Evolutionary conservation across 2,113 vertebrate genomes (phyloP).

Genomic region (Camelus bactrianus): DNA sequence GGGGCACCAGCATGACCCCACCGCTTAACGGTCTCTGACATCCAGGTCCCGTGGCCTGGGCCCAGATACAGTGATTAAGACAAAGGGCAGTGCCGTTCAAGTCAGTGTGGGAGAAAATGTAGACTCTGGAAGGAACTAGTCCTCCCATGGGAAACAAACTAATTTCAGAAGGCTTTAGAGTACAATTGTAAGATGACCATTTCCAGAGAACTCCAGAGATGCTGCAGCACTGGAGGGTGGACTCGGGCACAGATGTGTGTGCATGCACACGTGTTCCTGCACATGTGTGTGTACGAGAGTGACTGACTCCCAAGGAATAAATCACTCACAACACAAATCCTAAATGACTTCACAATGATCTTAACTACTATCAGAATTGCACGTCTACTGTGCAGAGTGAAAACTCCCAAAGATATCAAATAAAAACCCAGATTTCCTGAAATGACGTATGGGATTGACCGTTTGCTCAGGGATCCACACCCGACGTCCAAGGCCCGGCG

Average conservation of each 20-base stretch:
- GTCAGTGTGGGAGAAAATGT: neutral
- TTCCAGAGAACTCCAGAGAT: neutral
- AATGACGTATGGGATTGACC: neutral
- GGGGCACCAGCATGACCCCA: neutral
- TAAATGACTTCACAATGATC: neutral
- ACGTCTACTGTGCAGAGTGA: neutral
- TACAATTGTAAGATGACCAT: neutral
- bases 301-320: neutral
- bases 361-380: neutral
- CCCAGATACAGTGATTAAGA: neutral
- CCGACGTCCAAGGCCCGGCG: neutral
- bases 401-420: neutral
- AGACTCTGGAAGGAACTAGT: neutral
- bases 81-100: neutral
- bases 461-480: neutral
- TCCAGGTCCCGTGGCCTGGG: neutral
- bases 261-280: no score
- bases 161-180: neutral
- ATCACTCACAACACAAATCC: neutral
- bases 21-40: neutral
- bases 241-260: neutral
- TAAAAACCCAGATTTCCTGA: neutral
- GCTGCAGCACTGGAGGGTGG: neutral
- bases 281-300: neutral
- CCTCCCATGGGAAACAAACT: slow-evolving; percentile 56